phyloP scores from a whole-genome alignment of 2,888 invertebrate genomes.

The Eupithecia subfuscata region DNA sequence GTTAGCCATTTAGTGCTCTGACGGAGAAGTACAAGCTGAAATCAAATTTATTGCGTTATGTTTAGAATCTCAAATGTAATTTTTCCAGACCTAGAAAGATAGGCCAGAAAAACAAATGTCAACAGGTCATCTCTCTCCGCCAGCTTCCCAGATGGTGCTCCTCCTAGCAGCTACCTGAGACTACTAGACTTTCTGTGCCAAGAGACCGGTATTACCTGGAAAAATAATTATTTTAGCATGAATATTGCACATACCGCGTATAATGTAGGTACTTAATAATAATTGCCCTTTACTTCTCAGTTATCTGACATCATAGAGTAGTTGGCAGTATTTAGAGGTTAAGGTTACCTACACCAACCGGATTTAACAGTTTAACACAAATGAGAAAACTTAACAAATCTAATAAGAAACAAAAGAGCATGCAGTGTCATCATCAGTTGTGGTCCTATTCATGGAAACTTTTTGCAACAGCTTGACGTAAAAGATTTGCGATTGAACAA shows the following conservation, averaged over 20 bases:
- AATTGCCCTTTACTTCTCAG: not conserved
- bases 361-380: not conserved
- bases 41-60: no score
- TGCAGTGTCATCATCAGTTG: conserved; percentile 18
- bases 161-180: not conserved
- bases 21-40: no score
- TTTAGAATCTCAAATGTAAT: no score
- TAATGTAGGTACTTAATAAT: no score
- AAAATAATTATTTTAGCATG: no score
- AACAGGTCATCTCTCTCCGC: no score
- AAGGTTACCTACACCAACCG: not conserved
- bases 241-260: no score
- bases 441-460: conserved; percentile 25
- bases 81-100: no score
- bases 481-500: conserved; percentile 16
- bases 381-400: not conserved
- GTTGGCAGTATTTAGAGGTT: not conserved
- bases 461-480: conserved; percentile 8
- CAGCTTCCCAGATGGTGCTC: not conserved
- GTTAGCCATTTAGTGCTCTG: no score
- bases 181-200: no score
- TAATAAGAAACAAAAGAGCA: conserved; percentile 5
- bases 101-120: no score
- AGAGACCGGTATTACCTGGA: no score
- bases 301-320: not conserved